Base-by-base conservation (phyloP, 2,113 vertebrate species). In the Pollimyrus isidori region DNA sequence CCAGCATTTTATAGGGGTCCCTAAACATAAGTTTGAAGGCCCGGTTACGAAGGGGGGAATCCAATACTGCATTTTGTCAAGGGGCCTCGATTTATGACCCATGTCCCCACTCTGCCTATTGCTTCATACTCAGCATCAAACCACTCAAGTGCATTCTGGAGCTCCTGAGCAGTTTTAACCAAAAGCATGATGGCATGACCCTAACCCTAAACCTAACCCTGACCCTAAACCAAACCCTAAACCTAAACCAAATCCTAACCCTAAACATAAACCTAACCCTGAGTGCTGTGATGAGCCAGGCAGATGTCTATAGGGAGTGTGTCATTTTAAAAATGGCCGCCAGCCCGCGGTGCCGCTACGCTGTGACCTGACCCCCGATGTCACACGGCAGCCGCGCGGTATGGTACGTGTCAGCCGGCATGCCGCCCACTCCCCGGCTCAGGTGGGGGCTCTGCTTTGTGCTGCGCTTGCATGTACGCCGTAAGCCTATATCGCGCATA, bases 231-330 rank as follows among this genome's bases (percentile, higher is more conserved):
- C 48, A 1, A 35, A 35, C 1, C 35, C 35, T 35, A 35, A 35
- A 13, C 1, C 48, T 35, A 35, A n/a, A 42, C 42, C 42, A 1
- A 42, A 42, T 3, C 42, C 42, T 42, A 42, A 58, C 6, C 56
- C 62, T 15, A 15, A 50, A 2, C 49, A 2, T 13, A 49, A n/a
- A n/a, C n/a, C n/a, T n/a, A n/a, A n/a, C n/a, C n/a, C n/a, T n/a
- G n/a, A n/a, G 91, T 92, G 9, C 62, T 69, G n/a, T 30, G 62
- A 30, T 42, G 94, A 93, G 93, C 88, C 93, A 93, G 94, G 93
- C 93, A 93, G 91, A 90, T 92, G 90, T 93, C 94, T 91, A 92
- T 92, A 95, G 95, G 95, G 95, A 95, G 93, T 93, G 91, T 93
- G 94, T 86, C 26, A 92, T 94, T 95, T 93, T 91, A 89, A 92